Evolutionary conservation across 2,888 invertebrate genomes (phyloP).

Genomic region (Lottia scabra): DNA sequence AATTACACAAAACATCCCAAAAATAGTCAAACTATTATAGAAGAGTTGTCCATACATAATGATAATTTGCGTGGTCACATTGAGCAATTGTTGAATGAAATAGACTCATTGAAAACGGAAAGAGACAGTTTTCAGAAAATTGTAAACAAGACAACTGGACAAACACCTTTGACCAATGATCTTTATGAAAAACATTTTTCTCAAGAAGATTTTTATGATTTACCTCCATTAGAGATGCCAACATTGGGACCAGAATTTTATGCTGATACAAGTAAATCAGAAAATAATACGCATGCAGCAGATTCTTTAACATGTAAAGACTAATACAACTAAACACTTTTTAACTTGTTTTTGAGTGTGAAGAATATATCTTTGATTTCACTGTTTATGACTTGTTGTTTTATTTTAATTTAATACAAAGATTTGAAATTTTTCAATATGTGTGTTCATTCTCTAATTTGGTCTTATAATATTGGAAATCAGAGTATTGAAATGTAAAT

Average conservation of each 20-base stretch:
- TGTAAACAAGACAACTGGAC: slow-evolving; percentile 11
- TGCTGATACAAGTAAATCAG: background rate
- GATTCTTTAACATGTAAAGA: too few species aligned
- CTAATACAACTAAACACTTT: too few species aligned
- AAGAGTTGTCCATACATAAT: slow-evolving; percentile 60
- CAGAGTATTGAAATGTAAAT: too few species aligned
- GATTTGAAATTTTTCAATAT: too few species aligned
- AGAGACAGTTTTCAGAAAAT: slow-evolving; percentile 35
- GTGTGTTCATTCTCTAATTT: too few species aligned
- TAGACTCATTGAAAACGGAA: slow-evolving; percentile 40
- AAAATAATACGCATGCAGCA: too few species aligned
- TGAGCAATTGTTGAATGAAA: slow-evolving; percentile 50
- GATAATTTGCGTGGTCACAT: slow-evolving; percentile 59
- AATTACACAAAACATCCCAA: slow-evolving; percentile 43
- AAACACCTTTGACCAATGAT: background rate
- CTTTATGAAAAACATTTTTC: slow-evolving; percentile 9
- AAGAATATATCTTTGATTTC: too few species aligned
- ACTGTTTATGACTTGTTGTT: too few species aligned
- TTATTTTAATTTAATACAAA: too few species aligned
- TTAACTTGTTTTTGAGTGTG: too few species aligned
- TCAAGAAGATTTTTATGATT: slow-evolving; percentile 68
- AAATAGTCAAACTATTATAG: slow-evolving; percentile 54
- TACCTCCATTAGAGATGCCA: slow-evolving; percentile 76
- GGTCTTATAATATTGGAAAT: too few species aligned
- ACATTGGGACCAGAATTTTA: background rate